Evolutionary conservation across 2,888 invertebrate genomes (phyloP).

Genomic region (Amphimallon solstitiale): DNA sequence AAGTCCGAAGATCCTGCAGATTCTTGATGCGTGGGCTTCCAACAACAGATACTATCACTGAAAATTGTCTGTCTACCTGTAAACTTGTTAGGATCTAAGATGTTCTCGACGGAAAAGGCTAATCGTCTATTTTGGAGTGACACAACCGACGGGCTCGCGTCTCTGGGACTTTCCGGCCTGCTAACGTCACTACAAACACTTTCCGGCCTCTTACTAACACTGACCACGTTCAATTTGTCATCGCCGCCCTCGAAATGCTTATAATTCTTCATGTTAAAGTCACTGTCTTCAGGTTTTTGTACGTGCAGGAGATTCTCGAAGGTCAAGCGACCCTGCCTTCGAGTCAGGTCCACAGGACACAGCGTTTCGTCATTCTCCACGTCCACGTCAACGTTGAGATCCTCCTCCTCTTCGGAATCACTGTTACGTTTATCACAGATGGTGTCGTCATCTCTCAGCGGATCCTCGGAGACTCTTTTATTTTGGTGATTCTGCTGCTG

Average conservation of each 20-base stretch:
- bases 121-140: slow-evolving; percentile 73
- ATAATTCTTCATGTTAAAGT: slow-evolving; percentile 47
- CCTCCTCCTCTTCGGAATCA: slow-evolving; percentile 53
- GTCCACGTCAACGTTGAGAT: slow-evolving; percentile 58
- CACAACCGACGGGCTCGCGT: slow-evolving; percentile 58
- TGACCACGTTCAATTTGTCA: slow-evolving; percentile 37
- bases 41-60: slow-evolving; percentile 64
- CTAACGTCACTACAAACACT: slow-evolving; percentile 64
- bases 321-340: slow-evolving; percentile 56
- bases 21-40: slow-evolving; percentile 63
- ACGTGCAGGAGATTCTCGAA: slow-evolving; percentile 53
- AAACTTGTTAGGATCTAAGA: slow-evolving; percentile 90
- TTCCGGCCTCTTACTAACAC: slow-evolving; percentile 56
- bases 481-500: slow-evolving; percentile 52
- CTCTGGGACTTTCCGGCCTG: slow-evolving; percentile 59
- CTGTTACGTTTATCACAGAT: slow-evolving; percentile 57
- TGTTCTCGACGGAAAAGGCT: slow-evolving; percentile 91
- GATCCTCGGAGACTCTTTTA: slow-evolving; percentile 60
- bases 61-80: slow-evolving; percentile 71
- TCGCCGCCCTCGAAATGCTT: slow-evolving; percentile 40
- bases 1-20: slow-evolving; percentile 66
- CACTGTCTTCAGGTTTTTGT: slow-evolving; percentile 54
- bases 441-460: slow-evolving; percentile 55
- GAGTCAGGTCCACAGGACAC: slow-evolving; percentile 63
- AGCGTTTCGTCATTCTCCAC: slow-evolving; percentile 62